A percentile compares a stretch with the other conserved stretches of the same genome.
Conservation (phyloP, 2,797 vertebrate species). For the Lepus oiostolus region DNA sequence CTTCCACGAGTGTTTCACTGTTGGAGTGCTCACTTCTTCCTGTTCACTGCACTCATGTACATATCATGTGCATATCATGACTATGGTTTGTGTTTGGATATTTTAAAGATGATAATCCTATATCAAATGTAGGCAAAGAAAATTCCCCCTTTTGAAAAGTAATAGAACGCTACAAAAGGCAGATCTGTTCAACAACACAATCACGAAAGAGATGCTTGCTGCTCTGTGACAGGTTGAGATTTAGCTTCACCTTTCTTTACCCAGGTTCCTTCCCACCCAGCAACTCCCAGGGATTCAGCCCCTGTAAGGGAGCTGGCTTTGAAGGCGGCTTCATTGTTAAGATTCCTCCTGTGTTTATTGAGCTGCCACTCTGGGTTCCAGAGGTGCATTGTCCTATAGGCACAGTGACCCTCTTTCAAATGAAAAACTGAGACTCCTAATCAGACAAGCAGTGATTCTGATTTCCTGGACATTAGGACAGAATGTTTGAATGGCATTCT, state of each 20-base stretch:
- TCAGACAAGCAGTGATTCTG: slow-evolving; percentile 52
- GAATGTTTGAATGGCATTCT: slow-evolving; percentile 37
- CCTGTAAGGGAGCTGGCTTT: not conserved
- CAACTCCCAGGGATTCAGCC: not conserved
- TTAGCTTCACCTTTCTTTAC: slow-evolving; percentile 47
- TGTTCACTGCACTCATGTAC: not conserved
- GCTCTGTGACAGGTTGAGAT: not conserved
- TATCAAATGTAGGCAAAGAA: slow-evolving; percentile 14
- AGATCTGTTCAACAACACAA: slow-evolving; percentile 18
- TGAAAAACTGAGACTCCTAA: slow-evolving; percentile 38
- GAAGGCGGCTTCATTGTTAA: not conserved
- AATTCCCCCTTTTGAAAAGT: slow-evolving; percentile 14
- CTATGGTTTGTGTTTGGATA: slow-evolving; percentile 19
- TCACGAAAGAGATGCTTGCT: not conserved
- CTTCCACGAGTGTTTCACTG: not conserved
- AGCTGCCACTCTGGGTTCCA: not conserved
- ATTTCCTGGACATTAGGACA: slow-evolving; percentile 8
- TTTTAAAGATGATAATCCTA: slow-evolving; percentile 34
- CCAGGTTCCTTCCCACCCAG: not conserved
- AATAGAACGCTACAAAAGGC: not conserved
- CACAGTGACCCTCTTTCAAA: slow-evolving; percentile 51
- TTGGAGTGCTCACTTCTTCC: slow-evolving; percentile 8
- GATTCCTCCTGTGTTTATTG: slow-evolving; percentile 34
- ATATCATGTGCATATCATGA: not conserved
- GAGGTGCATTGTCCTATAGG: not conserved